Percentiles rank a stretch among this genome's conserved stretches.
phyloP scores from a whole-genome alignment of 2,113 vertebrate species.

The Pelodiscus sinensis region DNA sequence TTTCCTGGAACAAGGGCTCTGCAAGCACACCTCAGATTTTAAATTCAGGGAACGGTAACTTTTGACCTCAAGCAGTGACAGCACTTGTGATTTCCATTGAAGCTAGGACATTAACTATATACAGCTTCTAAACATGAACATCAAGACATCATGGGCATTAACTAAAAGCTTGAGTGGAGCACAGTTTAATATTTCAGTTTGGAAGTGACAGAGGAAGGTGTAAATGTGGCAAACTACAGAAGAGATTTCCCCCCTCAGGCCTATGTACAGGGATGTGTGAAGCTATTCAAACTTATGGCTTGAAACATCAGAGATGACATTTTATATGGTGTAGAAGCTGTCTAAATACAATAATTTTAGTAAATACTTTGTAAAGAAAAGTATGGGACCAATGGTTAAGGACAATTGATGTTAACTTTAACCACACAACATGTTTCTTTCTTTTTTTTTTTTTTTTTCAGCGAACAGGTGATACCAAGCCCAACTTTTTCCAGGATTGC shows the following conservation, averaged over 20 bases:
- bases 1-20: neutral
- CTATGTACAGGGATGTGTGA: neutral
- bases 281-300: neutral
- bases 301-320: no score
- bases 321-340: neutral
- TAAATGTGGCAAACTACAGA: neutral
- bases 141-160: neutral
- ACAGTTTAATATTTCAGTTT: rapidly evolving
- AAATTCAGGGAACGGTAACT: neutral
- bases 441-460: neutral
- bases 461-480: slow-evolving; percentile 78
- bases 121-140: neutral
- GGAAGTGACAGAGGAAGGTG: neutral
- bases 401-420: neutral
- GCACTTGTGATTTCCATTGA: neutral
- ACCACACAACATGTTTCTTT: neutral
- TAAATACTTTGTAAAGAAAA: neutral
- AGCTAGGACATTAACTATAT: neutral
- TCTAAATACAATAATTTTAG: neutral
- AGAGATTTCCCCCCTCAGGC: neutral
- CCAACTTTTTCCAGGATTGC: slow-evolving; percentile 83
- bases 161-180: rapidly evolving
- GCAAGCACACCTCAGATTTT: neutral
- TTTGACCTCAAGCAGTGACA: neutral
- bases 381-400: neutral